Conservation (phyloP, 2,113 vertebrate genomes). For the Chrysemys picta region DNA sequence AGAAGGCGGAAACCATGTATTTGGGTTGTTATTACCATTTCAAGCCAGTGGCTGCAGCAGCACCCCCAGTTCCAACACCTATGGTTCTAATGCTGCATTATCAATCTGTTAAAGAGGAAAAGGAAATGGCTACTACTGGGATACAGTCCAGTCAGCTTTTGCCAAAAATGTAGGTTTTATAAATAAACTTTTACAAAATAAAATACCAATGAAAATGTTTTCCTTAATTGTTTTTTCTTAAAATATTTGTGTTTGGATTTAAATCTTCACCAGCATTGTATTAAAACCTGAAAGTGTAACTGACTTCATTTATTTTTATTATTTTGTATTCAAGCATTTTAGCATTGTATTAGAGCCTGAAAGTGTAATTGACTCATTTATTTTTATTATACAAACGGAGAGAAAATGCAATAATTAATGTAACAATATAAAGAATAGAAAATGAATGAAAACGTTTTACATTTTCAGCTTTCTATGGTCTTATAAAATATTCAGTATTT, state of each 20-base stretch:
- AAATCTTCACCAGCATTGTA: not conserved
- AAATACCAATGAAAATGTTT: not conserved
- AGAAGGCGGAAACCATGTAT: too few relatives aligned
- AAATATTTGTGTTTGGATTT: not conserved
- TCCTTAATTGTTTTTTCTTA: not conserved
- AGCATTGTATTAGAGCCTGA: not conserved
- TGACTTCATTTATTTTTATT: not conserved
- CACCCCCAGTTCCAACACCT: too few relatives aligned
- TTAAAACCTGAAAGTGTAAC: not conserved
- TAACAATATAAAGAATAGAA: not conserved
- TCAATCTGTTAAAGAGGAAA: not conserved
- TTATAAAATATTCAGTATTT: not conserved
- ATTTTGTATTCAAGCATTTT: too few relatives aligned
- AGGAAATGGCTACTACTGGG: not conserved
- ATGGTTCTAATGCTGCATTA: not conserved
- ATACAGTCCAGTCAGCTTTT: not conserved
- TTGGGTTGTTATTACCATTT: too few relatives aligned
- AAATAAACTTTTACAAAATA: not conserved
- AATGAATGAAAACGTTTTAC: not conserved
- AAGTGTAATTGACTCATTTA: not conserved
- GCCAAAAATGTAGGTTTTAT: not conserved
- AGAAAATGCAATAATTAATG: not conserved
- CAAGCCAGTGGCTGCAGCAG: too few relatives aligned
- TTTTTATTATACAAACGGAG: not conserved
- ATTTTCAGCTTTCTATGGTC: not conserved